Conservation (phyloP, 2,888 invertebrate genomes). For the Limulus polyphemus region DNA sequence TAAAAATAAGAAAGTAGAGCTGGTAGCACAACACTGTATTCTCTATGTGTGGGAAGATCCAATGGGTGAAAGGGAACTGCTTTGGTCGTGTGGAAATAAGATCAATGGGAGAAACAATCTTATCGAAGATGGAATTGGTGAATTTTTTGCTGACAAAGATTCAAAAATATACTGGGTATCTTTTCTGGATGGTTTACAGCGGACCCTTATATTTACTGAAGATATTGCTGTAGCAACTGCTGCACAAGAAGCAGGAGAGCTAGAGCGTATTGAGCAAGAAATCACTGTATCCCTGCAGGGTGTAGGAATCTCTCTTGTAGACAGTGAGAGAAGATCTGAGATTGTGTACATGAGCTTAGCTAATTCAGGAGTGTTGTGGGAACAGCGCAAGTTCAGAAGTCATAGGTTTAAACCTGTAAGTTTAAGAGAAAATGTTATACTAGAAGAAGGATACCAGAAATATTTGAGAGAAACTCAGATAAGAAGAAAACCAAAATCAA, state of each 20-base stretch:
- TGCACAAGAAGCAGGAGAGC: conserved; percentile 53
- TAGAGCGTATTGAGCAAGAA: conserved; percentile 58
- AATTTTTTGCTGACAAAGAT: conserved; percentile 42
- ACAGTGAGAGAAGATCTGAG: conserved; percentile 59
- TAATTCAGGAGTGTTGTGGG: conserved; percentile 89
- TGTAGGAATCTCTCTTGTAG: conserved; percentile 81
- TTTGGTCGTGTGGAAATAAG: conserved; percentile 21
- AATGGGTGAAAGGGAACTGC: conserved; percentile 40
- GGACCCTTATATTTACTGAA: conserved; percentile 75
- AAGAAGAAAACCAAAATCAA: conserved; percentile 48
- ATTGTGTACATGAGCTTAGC: conserved; percentile 70
- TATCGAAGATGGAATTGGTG: conserved; percentile 56
- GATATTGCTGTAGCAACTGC: conserved; percentile 58
- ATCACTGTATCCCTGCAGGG: conserved; percentile 72
- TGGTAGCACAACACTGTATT: conserved; percentile 46
- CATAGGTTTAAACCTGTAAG: conserved; percentile 68
- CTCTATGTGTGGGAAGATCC: conserved; percentile 43
- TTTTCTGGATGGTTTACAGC: conserved; percentile 85
- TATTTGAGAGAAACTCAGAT: conserved; percentile 48
- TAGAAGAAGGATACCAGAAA: conserved; percentile 68
- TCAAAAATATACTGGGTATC: conserved; percentile 60
- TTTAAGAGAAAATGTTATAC: conserved; percentile 48
- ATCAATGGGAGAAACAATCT: neutral
- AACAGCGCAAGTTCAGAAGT: conserved; percentile 58
- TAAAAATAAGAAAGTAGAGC: conserved; percentile 56